phyloP scores from a whole-genome alignment of 2,888 invertebrate species.

The Aphelenchoides bicaudatus region DNA sequence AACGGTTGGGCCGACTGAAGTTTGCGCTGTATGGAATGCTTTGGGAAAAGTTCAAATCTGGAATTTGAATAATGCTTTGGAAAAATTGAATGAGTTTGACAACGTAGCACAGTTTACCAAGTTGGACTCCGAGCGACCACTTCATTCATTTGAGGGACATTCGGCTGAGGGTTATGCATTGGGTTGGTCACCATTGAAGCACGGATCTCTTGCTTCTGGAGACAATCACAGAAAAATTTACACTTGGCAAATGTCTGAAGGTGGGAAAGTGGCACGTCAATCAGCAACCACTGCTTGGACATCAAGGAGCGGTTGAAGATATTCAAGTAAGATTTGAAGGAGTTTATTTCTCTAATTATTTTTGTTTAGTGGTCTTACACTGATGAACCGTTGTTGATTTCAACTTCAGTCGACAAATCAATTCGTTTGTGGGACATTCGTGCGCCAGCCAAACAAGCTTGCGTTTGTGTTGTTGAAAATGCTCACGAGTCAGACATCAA shows the following conservation, averaged over 20 bases:
- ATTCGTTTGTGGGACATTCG: constrained; percentile 94
- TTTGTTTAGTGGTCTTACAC: constrained; percentile 99
- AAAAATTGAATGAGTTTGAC: constrained; percentile 73
- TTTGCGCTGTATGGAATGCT: constrained; percentile 95
- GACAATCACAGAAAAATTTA: constrained; percentile 69
- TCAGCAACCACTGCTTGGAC: constrained; percentile 80
- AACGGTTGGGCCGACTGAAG: constrained; percentile 67
- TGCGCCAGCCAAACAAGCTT: constrained; percentile 78
- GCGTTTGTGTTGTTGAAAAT: constrained; percentile 79
- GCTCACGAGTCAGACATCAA: constrained; percentile 90
- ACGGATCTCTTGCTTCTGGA: constrained; percentile 66
- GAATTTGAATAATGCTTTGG: constrained; percentile 78
- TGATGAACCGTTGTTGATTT: constrained; percentile 74
- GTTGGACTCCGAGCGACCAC: constrained; percentile 65
- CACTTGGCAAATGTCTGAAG: constrained; percentile 80
- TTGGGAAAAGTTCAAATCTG: constrained; percentile 85
- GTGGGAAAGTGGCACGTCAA: constrained; percentile 82
- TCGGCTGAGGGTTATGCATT: constrained; percentile 87
- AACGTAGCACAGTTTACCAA: constrained; percentile 55
- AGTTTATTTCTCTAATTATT: no score
- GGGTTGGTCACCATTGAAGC: constrained; percentile 80
- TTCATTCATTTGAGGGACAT: constrained; percentile 86
- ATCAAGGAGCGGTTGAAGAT: constrained; percentile 90
- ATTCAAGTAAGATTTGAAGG: no score
- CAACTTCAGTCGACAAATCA: constrained; percentile 65